These are phyloP conservation scores for Empidonax alnorum DNA, from an alignment of 2,113 vertebrate species.

Conservation along the genomic window DNA sequence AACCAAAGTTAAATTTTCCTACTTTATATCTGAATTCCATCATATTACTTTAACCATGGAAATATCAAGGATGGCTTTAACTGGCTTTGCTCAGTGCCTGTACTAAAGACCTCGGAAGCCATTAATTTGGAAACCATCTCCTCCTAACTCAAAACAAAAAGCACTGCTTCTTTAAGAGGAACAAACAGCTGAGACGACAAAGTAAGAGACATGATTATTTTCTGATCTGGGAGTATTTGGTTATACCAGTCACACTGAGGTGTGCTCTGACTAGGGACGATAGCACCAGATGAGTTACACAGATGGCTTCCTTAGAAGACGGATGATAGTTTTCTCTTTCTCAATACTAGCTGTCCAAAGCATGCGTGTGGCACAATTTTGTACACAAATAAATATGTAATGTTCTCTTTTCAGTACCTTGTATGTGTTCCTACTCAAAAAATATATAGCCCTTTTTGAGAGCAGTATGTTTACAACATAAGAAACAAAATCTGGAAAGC, in stretches of 20 bases:
- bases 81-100: background rate
- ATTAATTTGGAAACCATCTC: background rate
- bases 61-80: background rate
- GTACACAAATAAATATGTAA: background rate
- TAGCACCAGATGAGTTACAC: background rate
- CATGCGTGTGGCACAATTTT: background rate
- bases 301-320: background rate
- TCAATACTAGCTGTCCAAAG: background rate
- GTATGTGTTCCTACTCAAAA: background rate
- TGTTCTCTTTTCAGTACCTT: background rate
- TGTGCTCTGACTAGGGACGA: background rate
- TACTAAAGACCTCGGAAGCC: background rate
- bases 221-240: background rate
- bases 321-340: background rate
- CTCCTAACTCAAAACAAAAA: background rate
- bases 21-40: background rate
- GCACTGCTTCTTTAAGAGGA: background rate
- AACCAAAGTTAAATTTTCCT: background rate
- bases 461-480: slow-evolving; percentile 21
- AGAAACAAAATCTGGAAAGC: slow-evolving; percentile 36
- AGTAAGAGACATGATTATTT: background rate
- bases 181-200: background rate
- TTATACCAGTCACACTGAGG: background rate
- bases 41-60: background rate
- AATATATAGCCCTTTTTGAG: background rate